Evolutionary conservation across 2,113 vertebrate species (phyloP).

Genomic region (Rhynchopsitta pachyrhyncha): DNA sequence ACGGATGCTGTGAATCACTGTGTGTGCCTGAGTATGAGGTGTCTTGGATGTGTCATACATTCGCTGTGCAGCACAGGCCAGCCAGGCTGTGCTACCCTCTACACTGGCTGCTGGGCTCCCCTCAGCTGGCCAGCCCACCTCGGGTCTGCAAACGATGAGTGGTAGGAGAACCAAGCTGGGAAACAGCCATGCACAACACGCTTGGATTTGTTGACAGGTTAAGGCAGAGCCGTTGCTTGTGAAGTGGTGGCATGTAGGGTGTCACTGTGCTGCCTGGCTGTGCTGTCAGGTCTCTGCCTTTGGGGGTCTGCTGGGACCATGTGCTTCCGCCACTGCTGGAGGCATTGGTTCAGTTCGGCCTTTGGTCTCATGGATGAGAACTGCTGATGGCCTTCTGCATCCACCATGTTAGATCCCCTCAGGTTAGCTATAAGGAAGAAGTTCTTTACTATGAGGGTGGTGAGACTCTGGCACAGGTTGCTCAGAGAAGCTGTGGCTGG

Average conservation of each 20-base stretch:
- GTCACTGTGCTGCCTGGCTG: neutral
- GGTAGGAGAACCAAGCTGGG: neutral
- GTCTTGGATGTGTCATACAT: neutral
- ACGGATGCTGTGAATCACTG: neutral
- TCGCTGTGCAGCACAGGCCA: rapidly evolving
- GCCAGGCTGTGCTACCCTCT: neutral
- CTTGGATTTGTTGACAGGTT: neutral
- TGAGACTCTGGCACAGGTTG: neutral
- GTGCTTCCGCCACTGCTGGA: rapidly evolving
- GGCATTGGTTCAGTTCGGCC: neutral
- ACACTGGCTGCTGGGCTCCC: neutral
- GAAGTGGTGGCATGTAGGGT: neutral
- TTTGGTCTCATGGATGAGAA: neutral
- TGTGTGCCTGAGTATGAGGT: neutral
- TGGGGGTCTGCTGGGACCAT: rapidly evolving
- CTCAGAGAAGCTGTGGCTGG: neutral
- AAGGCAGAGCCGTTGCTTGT: neutral
- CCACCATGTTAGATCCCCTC: neutral
- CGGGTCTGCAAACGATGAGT: rapidly evolving
- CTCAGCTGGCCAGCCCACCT: rapidly evolving
- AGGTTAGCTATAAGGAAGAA: neutral
- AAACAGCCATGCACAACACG: neutral
- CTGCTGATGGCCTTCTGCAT: neutral
- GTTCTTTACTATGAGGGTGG: neutral
- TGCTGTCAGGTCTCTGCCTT: neutral